phyloP scores from a whole-genome alignment of 2,797 vertebrate genomes.

The Ctenopoma multispine region DNA sequence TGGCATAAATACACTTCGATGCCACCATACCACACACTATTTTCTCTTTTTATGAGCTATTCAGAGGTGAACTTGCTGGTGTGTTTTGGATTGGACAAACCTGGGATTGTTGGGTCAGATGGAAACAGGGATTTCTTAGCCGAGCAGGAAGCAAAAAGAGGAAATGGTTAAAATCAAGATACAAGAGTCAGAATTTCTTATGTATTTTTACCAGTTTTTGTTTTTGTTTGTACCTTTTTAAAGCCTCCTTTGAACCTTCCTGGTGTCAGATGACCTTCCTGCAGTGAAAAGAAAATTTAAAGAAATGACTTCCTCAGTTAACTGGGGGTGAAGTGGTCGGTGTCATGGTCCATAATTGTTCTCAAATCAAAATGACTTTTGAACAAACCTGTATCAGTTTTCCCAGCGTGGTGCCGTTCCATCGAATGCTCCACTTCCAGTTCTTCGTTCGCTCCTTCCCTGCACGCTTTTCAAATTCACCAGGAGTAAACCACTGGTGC shows the following conservation, averaged over 20 bases:
- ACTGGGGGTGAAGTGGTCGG: not conserved
- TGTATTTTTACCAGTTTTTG: not conserved
- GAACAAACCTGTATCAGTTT: slow-evolving; percentile 74
- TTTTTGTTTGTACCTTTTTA: slow-evolving; percentile 38
- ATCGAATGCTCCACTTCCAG: slow-evolving; percentile 80
- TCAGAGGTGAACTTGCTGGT: too few relatives aligned
- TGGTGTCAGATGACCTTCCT: slow-evolving; percentile 67
- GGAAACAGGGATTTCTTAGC: slow-evolving; percentile 24
- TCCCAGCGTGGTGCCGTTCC: slow-evolving; percentile 34
- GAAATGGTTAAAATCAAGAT: accelerated
- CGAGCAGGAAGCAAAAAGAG: slow-evolving; percentile 35
- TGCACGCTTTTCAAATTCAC: slow-evolving; percentile 70
- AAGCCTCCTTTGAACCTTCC: accelerated
- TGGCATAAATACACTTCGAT: too few relatives aligned
- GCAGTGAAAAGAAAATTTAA: not conserved
- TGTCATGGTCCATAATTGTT: not conserved
- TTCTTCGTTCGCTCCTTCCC: slow-evolving; percentile 67
- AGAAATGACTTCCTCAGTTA: not conserved
- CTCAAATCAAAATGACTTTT: not conserved
- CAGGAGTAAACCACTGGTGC: slow-evolving; percentile 66
- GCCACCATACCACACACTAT: too few relatives aligned
- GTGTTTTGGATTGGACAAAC: too few relatives aligned
- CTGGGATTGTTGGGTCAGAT: slow-evolving; percentile 2
- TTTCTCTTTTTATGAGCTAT: too few relatives aligned
- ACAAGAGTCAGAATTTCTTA: not conserved